Evolutionary conservation across 2,113 vertebrate species (phyloP), one percentile per base, ranked within the genome.

Genomic region (Camelus dromedarius): DNA sequence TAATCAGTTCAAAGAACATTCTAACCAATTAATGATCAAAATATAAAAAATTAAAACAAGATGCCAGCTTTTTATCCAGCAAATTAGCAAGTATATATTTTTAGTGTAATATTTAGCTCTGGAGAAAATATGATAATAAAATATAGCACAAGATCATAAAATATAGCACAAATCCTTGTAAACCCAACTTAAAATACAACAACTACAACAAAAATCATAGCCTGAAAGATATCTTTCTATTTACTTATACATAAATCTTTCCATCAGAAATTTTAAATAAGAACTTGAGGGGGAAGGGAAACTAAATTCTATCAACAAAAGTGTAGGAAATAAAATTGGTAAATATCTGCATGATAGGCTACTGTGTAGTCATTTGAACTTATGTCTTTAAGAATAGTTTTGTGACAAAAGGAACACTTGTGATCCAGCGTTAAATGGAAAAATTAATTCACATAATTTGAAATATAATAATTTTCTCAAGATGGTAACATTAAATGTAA

Each of bases 401-500:
- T 66, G 26, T 67, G 26, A 81, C 20, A 28, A 22, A 14, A 85
- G 15, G 3, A 54, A 35, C 22, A 72, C 16, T 72, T n/a, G 18
- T 11, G 1, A 38, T 66, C 1, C 15, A 20, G 26, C 48, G 24
- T 6, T 32, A 62, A 46, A 42, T 28, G 14, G 35, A 76, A 15
- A 62, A 76, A 15, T 19, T 32, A 16, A 66, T 70, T 73, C 52
- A 22, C 6, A 16, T 3, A 54, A 28, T 73, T 77, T 70, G 16
- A 94, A 83, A 64, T 60, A 69, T 0, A 69, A n/a, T 64, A 18
- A 54, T 89, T 88, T 64, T 88, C 24, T 95, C 19, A 26, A 69
- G 76, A 38, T 18, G 46, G 6, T 69, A 46, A 42, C 20, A 15
- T 11, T 42, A 30, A 38, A 1, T 54, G 3, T 48, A 46, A 56